Conservation (phyloP, 2,888 invertebrate species). For the Polyommatus iphigenia region DNA sequence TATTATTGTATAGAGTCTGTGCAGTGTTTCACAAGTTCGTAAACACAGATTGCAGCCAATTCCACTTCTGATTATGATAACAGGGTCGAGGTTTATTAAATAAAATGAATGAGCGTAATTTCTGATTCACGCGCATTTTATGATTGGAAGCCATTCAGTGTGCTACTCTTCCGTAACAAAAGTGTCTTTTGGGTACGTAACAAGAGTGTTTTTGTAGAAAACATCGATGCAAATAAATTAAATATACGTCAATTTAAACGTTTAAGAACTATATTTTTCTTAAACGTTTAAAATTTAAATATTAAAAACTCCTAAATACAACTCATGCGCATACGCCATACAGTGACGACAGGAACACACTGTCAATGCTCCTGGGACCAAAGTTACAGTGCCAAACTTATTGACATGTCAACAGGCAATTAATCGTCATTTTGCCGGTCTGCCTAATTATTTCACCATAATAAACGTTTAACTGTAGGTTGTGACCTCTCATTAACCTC, state of each 20-base stretch:
- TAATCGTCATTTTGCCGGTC: not conserved
- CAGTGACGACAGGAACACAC: not conserved
- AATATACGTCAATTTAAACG: too few species aligned
- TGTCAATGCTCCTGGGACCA: not conserved
- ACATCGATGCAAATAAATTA: not conserved
- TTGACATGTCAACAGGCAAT: not conserved
- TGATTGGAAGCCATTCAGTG: not conserved
- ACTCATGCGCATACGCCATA: not conserved
- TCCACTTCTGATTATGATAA: conserved; percentile 53
- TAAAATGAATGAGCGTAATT: conserved; percentile 55
- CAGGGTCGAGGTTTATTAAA: conserved; percentile 60
- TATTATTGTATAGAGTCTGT: conserved; percentile 31
- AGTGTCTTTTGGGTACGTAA: not conserved
- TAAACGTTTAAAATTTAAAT: too few species aligned
- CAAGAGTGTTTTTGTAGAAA: not conserved
- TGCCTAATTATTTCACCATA: conserved; percentile 18
- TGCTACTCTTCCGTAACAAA: not conserved
- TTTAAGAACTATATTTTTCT: too few species aligned
- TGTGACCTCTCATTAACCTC: conserved; percentile 13
- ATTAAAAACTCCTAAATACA: not conserved
- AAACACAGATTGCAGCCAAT: conserved; percentile 45
- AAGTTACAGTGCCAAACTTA: not conserved
- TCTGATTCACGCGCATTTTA: conserved; percentile 32
- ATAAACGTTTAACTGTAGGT: conserved; percentile 10
- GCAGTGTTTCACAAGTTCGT: conserved; percentile 33